These are phyloP conservation scores for Melitaea cinxia DNA, from an alignment of 1,140 invertebrate species.

Conservation along the genomic window DNA sequence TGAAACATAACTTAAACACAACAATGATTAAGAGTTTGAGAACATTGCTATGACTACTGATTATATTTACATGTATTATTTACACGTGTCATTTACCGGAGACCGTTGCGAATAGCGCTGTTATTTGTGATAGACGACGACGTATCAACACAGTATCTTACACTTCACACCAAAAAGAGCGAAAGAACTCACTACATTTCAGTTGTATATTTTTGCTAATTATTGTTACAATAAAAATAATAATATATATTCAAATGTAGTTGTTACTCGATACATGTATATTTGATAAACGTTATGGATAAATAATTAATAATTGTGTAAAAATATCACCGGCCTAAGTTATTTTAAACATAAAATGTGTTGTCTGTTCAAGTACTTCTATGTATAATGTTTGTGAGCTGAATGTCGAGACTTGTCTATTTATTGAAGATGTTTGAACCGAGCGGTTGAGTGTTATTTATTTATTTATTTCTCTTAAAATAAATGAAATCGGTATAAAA, in stretches of 20 bases:
- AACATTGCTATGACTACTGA: no score
- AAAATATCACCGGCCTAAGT: neutral
- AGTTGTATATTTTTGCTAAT: slow-evolving; percentile 9
- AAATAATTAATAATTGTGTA: neutral
- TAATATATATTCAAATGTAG: neutral
- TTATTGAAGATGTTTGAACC: slow-evolving; percentile 54
- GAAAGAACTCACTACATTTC: no score
- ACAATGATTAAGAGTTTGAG: no score
- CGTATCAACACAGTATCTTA: no score
- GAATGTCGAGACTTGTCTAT: slow-evolving; percentile 50
- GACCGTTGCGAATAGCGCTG: no score
- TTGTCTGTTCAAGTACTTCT: slow-evolving; percentile 9
- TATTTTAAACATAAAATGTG: slow-evolving; percentile 2
- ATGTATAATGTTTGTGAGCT: slow-evolving; percentile 32
- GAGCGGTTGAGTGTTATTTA: slow-evolving; percentile 59
- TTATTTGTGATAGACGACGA: no score
- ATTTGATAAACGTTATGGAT: neutral
- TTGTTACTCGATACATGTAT: slow-evolving; percentile 4
- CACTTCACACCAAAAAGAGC: no score
- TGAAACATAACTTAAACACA: no score
- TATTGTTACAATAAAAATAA: slow-evolving; percentile 5
- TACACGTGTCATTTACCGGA: no score
- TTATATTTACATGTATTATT: no score
- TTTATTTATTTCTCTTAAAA: slow-evolving; percentile 51
- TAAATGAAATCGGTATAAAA: slow-evolving; percentile 25